Base-by-base conservation (phyloP, 2,888 invertebrate species). In the Rhabditoides inermis region DNA sequence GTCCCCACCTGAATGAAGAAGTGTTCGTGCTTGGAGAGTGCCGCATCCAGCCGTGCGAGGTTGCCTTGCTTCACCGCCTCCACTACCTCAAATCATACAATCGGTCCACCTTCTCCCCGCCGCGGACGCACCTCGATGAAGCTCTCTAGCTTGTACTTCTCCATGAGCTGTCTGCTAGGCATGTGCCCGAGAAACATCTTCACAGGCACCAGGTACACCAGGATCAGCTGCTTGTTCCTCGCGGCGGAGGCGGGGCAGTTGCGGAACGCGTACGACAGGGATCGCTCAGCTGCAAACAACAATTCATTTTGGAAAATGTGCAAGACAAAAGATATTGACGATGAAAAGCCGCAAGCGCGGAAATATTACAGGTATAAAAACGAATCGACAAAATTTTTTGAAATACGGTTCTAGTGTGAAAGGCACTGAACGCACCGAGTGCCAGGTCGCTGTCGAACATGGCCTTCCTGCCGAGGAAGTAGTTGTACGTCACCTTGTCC, bases 381-480 rank as follows among this genome's bases (percentile, higher is more conserved):
- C n/a, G n/a, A n/a, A n/a, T n/a, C n/a, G n/a, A n/a, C n/a, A n/a
- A n/a, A n/a, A n/a, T n/a, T n/a, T n/a, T n/a, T n/a, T n/a, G n/a
- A n/a, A n/a, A n/a, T n/a, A n/a, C n/a, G n/a, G n/a, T n/a, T n/a
- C n/a, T 37, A 5, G 18, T 2, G 10, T 10, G 3, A 60, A 44
- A 46, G 27, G 39, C 27, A 25, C 39, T 23, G 23, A 47, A 62
- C 63, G 63, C 75, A 84, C 84, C 84, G 65, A 85, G 83, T 77
- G 86, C 86, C 76, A 91, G 91, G 77, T 95, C 90, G 51, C 90
- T 90, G 78, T 98, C 95, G 77, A 95, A 98, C 90, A 98, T 94
- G 2, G 91, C 89, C 77, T 95, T 94, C 28, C 94, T 83, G 0
- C 95, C 95, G 20, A 92, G 89, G 79, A 90, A 95, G 78, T 94